Evolutionary conservation across 2,888 invertebrate genomes (phyloP).

Genomic region (Dynastes hyllus): DNA sequence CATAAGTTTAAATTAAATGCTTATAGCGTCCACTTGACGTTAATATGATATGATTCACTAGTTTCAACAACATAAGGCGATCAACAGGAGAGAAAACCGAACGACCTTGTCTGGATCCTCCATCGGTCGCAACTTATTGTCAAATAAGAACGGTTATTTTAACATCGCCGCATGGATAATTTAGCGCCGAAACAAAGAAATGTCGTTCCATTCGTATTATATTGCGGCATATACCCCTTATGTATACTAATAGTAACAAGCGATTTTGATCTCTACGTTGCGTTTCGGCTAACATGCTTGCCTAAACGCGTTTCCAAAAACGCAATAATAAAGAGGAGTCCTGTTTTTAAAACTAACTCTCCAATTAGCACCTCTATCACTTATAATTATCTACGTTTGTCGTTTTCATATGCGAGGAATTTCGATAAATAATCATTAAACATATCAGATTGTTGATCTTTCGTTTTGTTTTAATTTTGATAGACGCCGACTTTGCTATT

Average conservation of each 20-base stretch:
- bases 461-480: too few species aligned
- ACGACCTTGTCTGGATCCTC: constrained; percentile 34
- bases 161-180: not conserved
- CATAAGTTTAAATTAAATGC: not conserved
- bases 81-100: constrained; percentile 15
- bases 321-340: constrained; percentile 35
- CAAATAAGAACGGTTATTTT: constrained; percentile 23
- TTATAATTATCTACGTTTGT: constrained; percentile 51
- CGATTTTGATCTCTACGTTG: too few species aligned
- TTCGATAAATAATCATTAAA: constrained; percentile 38
- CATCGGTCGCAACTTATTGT: constrained; percentile 18
- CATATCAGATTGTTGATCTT: not conserved
- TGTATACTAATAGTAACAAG: too few species aligned
- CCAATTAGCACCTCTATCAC: constrained; percentile 54
- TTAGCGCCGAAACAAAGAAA: constrained; percentile 5
- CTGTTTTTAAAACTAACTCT: constrained; percentile 52
- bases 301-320: not conserved
- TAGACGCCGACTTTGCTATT: too few species aligned
- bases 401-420: constrained; percentile 47
- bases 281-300: too few species aligned
- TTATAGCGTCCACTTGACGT: not conserved
- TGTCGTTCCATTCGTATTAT: not conserved
- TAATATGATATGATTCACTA: constrained; percentile 30
- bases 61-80: constrained; percentile 20
- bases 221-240: too few species aligned